Percentiles rank a stretch among this genome's conserved stretches.
Conservation (phyloP, 2,888 invertebrate genomes). For the Dione vanillae region DNA sequence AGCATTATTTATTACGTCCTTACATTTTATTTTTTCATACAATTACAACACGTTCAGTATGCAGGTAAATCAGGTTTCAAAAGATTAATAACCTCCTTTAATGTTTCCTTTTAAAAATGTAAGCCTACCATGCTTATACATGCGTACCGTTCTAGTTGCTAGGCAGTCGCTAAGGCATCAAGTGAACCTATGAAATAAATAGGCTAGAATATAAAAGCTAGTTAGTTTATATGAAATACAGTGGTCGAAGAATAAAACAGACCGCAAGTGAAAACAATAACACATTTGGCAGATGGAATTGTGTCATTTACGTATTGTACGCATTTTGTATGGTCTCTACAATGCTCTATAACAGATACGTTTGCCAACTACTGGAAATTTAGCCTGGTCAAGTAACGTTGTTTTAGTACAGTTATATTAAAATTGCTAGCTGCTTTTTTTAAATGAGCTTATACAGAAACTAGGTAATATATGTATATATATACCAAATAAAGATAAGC, state of each 20-base stretch:
- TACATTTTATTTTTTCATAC: slow-evolving; percentile 1
- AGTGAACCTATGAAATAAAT: background rate
- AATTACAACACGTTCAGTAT: background rate
- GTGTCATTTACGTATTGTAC: slow-evolving; percentile 41
- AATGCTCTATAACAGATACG: slow-evolving; percentile 50
- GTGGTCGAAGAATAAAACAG: slow-evolving; percentile 56
- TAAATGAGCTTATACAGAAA: background rate
- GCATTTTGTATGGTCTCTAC: slow-evolving; percentile 35
- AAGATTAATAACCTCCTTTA: slow-evolving; percentile 19
- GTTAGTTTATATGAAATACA: slow-evolving; percentile 9
- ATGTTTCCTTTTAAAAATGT: background rate
- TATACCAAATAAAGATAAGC: background rate
- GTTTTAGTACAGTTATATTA: slow-evolving; percentile 14
- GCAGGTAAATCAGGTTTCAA: slow-evolving; percentile 13
- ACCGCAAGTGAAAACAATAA: slow-evolving; percentile 74
- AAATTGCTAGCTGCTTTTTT: background rate
- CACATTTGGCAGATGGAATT: slow-evolving; percentile 64
- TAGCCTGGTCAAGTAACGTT: slow-evolving; percentile 11
- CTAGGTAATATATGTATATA: background rate
- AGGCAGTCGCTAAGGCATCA: background rate
- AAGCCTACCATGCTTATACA: no score
- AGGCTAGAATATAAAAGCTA: background rate
- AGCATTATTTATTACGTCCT: slow-evolving; percentile 1
- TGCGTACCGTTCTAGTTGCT: no score
- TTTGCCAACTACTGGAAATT: slow-evolving; percentile 18